These are phyloP conservation scores for Setipinna tenuifilis DNA, from an alignment of 2,797 vertebrate genomes.

Conservation along the genomic window DNA sequence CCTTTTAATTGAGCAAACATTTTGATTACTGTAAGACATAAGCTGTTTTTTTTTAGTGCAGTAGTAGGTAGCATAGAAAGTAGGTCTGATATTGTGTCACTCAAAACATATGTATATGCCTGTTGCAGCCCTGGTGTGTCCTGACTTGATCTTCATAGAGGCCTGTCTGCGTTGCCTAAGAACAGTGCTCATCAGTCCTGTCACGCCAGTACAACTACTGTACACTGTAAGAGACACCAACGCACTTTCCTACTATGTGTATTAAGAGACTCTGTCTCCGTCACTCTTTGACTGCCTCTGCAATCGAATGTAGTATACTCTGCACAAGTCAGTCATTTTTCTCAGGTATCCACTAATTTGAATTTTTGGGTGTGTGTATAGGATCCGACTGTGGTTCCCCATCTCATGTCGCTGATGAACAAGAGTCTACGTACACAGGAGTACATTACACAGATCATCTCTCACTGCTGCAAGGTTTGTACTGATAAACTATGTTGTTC, in stretches of 20 bases:
- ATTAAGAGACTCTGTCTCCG: background rate
- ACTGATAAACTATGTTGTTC: background rate
- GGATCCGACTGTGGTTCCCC: slow-evolving; percentile 96
- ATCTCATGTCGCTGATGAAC: slow-evolving; percentile 94
- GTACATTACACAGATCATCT: slow-evolving; percentile 99
- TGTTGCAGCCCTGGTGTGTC: slow-evolving; percentile 84
- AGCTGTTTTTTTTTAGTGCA: no score
- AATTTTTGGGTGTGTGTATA: slow-evolving; percentile 57
- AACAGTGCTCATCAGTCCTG: slow-evolving; percentile 95
- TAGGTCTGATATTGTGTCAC: background rate
- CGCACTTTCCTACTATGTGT: background rate
- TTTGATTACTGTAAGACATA: no score
- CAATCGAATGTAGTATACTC: background rate
- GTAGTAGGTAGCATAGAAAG: background rate
- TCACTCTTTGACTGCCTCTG: background rate
- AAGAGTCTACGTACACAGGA: slow-evolving; percentile 93
- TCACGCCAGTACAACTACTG: slow-evolving; percentile 95
- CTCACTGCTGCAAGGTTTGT: slow-evolving; percentile 96
- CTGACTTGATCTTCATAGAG: slow-evolving; percentile 94
- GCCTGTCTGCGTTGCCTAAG: slow-evolving; percentile 95
- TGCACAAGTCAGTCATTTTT: background rate
- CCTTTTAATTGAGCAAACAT: no score
- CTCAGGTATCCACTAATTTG: background rate
- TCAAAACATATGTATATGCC: slow-evolving; percentile 15
- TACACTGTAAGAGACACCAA: slow-evolving; percentile 86